These are phyloP conservation scores for Leptocoma aspasia DNA, from an alignment of 2,113 vertebrate genomes.

Conservation along the genomic window DNA sequence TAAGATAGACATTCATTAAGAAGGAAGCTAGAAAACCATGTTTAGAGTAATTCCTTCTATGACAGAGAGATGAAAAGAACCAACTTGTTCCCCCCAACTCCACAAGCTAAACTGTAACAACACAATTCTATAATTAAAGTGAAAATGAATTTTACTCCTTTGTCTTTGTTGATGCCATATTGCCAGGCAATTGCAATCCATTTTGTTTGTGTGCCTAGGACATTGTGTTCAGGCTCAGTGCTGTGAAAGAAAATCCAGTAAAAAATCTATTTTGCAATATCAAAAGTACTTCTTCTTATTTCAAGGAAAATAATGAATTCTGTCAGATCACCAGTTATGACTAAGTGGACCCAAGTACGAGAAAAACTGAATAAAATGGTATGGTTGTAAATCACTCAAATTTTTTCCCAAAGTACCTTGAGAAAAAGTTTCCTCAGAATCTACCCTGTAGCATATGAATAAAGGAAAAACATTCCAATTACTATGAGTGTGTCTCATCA, in stretches of 20 bases:
- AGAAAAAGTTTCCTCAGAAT: not conserved
- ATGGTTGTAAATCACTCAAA: not conserved
- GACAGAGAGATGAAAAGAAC: not conserved
- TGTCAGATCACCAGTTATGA: not conserved
- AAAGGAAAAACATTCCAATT: not conserved
- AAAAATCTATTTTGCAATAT: not conserved
- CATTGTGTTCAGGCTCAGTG: not conserved
- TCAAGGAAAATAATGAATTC: not conserved
- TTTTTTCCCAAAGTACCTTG: not conserved
- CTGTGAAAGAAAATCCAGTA: not conserved
- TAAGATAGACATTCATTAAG: not conserved
- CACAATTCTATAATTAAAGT: not conserved
- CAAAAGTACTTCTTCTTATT: not conserved
- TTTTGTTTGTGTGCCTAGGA: not conserved
- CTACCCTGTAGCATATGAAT: not conserved
- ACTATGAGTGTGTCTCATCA: accelerated
- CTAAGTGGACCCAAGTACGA: not conserved
- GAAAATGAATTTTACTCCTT: not conserved
- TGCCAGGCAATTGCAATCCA: not conserved
- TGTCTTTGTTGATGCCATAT: not conserved
- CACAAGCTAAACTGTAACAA: not conserved
- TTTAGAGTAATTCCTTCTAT: not conserved
- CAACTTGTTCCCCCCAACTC: accelerated
- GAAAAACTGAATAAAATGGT: not conserved
- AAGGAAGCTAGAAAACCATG: not conserved